A percentile compares a stretch with the other conserved stretches of the same genome.
phyloP scores from a whole-genome alignment of 2,113 vertebrate genomes.

The Chlorodrepanis virens region DNA sequence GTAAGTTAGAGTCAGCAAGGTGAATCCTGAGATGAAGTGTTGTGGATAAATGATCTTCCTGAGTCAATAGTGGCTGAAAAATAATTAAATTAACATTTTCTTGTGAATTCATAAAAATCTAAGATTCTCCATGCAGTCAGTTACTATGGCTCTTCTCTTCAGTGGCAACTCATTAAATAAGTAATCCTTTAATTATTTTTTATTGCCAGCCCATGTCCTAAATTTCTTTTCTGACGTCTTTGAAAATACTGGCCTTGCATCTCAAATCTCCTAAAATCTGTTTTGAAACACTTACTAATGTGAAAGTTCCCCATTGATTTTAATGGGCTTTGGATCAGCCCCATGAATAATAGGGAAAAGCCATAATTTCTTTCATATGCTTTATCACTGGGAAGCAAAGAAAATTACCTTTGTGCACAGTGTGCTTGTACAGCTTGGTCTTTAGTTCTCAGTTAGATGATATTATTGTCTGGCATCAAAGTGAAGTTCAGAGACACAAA shows the following conservation, averaged over 20 bases:
- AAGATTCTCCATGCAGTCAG: not conserved
- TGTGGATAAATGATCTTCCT: not conserved
- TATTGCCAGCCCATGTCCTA: not conserved
- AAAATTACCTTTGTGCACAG: not conserved
- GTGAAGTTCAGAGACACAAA: not conserved
- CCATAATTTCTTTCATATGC: conserved; percentile 2
- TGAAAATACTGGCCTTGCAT: not conserved
- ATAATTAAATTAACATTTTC: not conserved
- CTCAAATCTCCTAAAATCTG: not conserved
- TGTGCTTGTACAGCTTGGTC: not conserved
- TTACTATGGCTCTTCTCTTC: not conserved
- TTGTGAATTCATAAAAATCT: not conserved
- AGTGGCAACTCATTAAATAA: not conserved
- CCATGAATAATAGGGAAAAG: conserved; percentile 22
- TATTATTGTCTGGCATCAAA: not conserved
- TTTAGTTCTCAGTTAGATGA: not conserved
- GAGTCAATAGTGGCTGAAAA: not conserved
- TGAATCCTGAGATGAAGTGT: not conserved
- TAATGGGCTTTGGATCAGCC: not conserved
- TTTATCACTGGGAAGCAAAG: not conserved
- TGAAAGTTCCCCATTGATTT: not conserved
- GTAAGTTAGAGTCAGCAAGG: not conserved
- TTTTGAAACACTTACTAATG: not conserved
- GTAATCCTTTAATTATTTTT: not conserved
- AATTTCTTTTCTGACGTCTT: not conserved